These are phyloP conservation scores for Zaprionus tsacasi DNA, from an alignment of 1,140 invertebrate genomes.

Conservation along the genomic window DNA sequence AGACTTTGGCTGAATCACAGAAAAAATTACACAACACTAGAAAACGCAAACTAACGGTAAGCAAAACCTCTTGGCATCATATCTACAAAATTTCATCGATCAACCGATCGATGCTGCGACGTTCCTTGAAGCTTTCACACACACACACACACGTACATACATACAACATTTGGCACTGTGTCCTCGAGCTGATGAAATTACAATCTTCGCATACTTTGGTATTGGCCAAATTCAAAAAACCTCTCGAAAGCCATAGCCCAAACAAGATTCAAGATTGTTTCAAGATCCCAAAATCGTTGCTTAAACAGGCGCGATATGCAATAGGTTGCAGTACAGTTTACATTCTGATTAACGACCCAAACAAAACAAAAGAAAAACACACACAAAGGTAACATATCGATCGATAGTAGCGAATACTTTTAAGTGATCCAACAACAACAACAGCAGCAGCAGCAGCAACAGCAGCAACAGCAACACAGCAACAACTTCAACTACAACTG, in stretches of 20 bases:
- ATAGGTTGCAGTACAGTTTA: conserved; percentile 65
- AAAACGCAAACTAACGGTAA: conserved; percentile 48
- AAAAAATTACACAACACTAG: conserved; percentile 52
- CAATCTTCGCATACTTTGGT: conserved; percentile 52
- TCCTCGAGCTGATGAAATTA: conserved; percentile 49
- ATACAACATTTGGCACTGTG: conserved; percentile 22
- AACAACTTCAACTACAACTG: conserved; percentile 12
- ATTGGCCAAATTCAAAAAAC: conserved; percentile 62
- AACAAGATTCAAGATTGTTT: conserved; percentile 51
- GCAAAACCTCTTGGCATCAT: conserved; percentile 10
- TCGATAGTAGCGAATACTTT: conserved; percentile 51
- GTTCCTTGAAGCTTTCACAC: conserved; percentile 22
- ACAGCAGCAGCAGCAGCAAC: conserved; percentile 17
- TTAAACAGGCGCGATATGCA: conserved; percentile 6
- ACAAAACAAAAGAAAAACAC: conserved; percentile 5
- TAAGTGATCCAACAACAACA: conserved; percentile 28
- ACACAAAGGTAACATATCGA: conserved; percentile 20
- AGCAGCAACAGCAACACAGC: neutral
- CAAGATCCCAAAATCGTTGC: conserved; percentile 31
- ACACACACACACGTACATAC: neutral
- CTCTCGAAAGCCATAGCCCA: conserved; percentile 56
- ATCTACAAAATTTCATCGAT: neutral
- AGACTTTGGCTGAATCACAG: conserved; percentile 48
- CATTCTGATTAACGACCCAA: conserved; percentile 16
- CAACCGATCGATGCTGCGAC: conserved; percentile 3